Base-by-base conservation (phyloP, 2,888 invertebrate species). In the Drosophila prostipennis region DNA sequence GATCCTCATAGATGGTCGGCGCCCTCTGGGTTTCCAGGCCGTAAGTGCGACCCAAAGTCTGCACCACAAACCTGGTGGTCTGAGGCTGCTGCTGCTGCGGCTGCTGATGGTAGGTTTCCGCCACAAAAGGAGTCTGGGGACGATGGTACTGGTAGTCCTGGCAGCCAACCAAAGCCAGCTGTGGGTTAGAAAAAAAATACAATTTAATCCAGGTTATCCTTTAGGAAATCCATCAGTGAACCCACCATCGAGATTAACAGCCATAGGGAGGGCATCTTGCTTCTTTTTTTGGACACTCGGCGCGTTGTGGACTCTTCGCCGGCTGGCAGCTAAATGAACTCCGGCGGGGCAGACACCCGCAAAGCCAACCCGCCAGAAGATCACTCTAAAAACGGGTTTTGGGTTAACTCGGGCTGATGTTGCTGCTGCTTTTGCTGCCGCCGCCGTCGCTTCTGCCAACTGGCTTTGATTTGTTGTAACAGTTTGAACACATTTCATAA, bases 401-500 rank as follows among this genome's bases (percentile, higher is more conserved):
- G 14, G 39, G 40, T 6, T 26, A 36, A 29, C 53, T 51, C 45
- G n/a, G 40, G 46, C 39, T 54, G 26, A 42, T 16, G 36, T 29
- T 54, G 26, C 16, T n/a, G n/a, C n/a, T 16, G n/a, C 19, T 23
- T n/a, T n/a, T n/a, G n/a, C n/a, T n/a, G n/a, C n/a, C n/a, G n/a
- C n/a, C n/a, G n/a, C n/a, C n/a, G n/a, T n/a, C n/a, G 51, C 10
- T 19, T 19, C 2, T 19, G 19, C 19, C 2, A 2, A 1, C 19
- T 45, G 19, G 48, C 58, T 69, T 63, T 63, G 72, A 71, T 81
- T 85, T 63, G 58, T 64, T 76, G 85, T 79, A 81, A 84, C 77
- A 75, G 51, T 64, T 63, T 67, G 61, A 40, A 74, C 70, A 81
- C 68, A 81, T 83, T 83, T 87, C 87, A 85, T 83, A 81, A 85